Percentiles rank a stretch among this genome's conserved stretches.
Evolutionary conservation across 2,888 invertebrate genomes (phyloP).

Genomic region (Parascotia fuliginaria): DNA sequence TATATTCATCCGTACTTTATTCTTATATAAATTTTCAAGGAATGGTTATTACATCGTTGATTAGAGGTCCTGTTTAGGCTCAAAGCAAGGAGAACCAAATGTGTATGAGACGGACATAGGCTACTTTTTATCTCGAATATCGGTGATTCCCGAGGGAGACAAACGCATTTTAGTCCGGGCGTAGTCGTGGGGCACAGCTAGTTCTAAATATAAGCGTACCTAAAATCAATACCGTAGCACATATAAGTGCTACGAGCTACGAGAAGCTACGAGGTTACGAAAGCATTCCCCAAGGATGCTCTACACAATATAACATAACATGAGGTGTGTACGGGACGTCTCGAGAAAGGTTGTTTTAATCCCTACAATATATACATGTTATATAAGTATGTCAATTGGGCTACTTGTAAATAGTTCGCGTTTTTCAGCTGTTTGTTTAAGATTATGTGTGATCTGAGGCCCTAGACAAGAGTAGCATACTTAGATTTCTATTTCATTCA

Average conservation of each 20-base stretch:
- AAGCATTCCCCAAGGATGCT: constrained; percentile 22
- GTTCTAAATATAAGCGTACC: background rate
- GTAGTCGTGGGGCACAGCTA: too few relatives aligned
- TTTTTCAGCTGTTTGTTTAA: constrained; percentile 24
- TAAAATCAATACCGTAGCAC: constrained; percentile 10
- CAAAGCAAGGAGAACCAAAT: too few relatives aligned
- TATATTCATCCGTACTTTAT: too few relatives aligned
- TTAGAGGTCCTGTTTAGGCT: too few relatives aligned
- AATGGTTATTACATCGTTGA: too few relatives aligned
- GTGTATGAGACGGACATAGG: too few relatives aligned
- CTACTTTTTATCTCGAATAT: too few relatives aligned
- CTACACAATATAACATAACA: constrained; percentile 29
- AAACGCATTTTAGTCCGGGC: too few relatives aligned
- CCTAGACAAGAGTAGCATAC: too few relatives aligned
- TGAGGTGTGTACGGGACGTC: constrained; percentile 26
- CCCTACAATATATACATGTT: constrained; percentile 32
- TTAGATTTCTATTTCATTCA: too few relatives aligned
- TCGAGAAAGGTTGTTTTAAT: constrained; percentile 40
- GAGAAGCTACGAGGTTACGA: constrained; percentile 7
- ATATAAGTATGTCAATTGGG: constrained; percentile 37
- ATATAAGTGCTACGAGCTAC: constrained; percentile 10
- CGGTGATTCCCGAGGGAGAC: too few relatives aligned
- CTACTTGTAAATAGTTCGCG: constrained; percentile 26
- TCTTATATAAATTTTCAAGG: too few relatives aligned
- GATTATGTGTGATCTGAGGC: constrained; percentile 8